Evolutionary conservation across 1,140 invertebrate species (phyloP).

Genomic region (Heliothis virescens): DNA sequence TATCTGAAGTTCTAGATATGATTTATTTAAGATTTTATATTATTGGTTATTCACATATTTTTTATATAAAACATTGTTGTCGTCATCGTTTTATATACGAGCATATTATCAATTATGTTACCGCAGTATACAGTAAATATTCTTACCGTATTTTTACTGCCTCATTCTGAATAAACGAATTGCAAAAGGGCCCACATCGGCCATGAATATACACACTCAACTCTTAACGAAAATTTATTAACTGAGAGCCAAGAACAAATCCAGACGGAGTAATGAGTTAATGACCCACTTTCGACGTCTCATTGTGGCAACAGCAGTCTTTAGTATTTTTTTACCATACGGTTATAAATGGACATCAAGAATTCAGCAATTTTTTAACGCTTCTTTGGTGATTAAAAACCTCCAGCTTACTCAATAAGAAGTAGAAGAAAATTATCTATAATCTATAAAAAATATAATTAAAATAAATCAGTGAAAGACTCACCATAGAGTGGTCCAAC

Average conservation of each 20-base stretch:
- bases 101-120: no score
- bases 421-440: neutral
- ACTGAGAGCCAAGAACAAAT: constrained; percentile 27
- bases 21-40: no score
- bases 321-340: neutral
- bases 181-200: constrained; percentile 2
- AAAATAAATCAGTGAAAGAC: constrained; percentile 45
- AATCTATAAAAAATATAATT: no score
- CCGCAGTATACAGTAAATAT: no score
- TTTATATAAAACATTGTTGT: no score
- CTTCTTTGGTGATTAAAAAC: no score
- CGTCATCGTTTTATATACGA: no score
- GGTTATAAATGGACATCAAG: neutral
- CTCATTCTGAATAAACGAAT: neutral
- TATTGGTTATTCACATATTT: no score
- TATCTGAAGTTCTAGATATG: no score
- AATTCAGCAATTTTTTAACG: neutral
- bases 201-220: neutral
- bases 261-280: constrained; percentile 26
- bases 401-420: no score
- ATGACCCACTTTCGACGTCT: constrained; percentile 36
- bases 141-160: no score
- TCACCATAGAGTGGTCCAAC: constrained; percentile 86
- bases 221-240: constrained; percentile 36
- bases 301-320: constrained; percentile 9